Evolutionary conservation across 1,140 invertebrate species (phyloP).

Genomic region (Atta colombica): DNA sequence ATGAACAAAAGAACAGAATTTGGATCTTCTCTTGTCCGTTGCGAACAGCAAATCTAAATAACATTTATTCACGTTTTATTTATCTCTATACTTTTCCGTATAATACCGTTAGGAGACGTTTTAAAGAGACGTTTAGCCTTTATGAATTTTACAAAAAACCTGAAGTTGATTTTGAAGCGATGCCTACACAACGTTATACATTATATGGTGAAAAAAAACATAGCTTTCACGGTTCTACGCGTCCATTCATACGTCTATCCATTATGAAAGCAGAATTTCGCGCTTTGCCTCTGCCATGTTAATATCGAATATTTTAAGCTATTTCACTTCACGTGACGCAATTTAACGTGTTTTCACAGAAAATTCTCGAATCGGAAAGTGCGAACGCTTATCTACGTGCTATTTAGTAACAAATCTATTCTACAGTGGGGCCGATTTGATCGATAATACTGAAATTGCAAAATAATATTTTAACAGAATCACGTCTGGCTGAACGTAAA

Average conservation of each 20-base stretch:
- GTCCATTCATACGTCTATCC: slow-evolving; percentile 36
- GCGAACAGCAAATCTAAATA: slow-evolving; percentile 47
- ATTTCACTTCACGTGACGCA: slow-evolving; percentile 32
- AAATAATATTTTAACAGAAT: slow-evolving; percentile 79
- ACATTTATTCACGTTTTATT: slow-evolving; percentile 3
- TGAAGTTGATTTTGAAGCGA: slow-evolving; percentile 20
- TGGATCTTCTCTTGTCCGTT: slow-evolving; percentile 7
- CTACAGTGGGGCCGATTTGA: slow-evolving; percentile 25
- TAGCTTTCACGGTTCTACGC: slow-evolving; percentile 4
- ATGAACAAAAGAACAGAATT: slow-evolving; percentile 33
- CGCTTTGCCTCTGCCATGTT: slow-evolving; percentile 16
- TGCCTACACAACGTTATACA: neutral
- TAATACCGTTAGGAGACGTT: neutral
- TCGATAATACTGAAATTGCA: slow-evolving; percentile 75
- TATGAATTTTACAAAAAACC: slow-evolving; percentile 28
- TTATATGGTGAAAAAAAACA: slow-evolving; percentile 20
- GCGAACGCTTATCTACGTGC: slow-evolving; percentile 9
- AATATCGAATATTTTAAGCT: slow-evolving; percentile 58
- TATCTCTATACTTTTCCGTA: neutral
- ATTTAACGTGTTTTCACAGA: slow-evolving; percentile 47
- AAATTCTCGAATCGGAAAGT: slow-evolving; percentile 55
- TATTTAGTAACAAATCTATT: slow-evolving; percentile 68
- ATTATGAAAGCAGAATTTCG: slow-evolving; percentile 45
- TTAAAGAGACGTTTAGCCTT: neutral
- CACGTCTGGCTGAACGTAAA: slow-evolving; percentile 74